phyloP scores from a whole-genome alignment of 1,140 invertebrate species.

The Rhysida immarginata region DNA sequence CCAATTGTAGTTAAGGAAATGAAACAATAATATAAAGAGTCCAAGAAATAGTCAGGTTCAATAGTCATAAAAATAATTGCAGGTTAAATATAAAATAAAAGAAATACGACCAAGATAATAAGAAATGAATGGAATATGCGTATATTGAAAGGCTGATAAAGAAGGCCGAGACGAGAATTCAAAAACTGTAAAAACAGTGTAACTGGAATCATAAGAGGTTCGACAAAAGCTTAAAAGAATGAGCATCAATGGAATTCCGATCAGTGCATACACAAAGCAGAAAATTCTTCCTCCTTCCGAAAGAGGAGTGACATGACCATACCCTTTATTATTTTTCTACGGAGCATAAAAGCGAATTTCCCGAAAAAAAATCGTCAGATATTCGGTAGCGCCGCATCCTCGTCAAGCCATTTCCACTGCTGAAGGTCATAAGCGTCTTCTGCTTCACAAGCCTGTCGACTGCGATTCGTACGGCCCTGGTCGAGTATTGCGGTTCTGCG shows the following conservation, averaged over 20 bases:
- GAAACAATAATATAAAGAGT: slow-evolving; percentile 77
- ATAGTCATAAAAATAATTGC: slow-evolving; percentile 53
- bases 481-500: too few species aligned
- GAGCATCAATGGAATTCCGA: slow-evolving; percentile 67
- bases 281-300: slow-evolving; percentile 68
- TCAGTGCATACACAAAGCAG: slow-evolving; percentile 62
- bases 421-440: too few species aligned
- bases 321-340: too few species aligned
- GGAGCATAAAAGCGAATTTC: too few species aligned
- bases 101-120: slow-evolving; percentile 36
- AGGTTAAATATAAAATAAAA: slow-evolving; percentile 54
- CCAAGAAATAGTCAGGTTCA: slow-evolving; percentile 67
- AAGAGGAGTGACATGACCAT: slow-evolving; percentile 69
- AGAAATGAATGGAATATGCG: slow-evolving; percentile 53
- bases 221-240: slow-evolving; percentile 58
- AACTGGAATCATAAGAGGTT: slow-evolving; percentile 55
- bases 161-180: slow-evolving; percentile 40
- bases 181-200: slow-evolving; percentile 42
- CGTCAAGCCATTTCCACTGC: too few species aligned
- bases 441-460: too few species aligned
- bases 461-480: too few species aligned
- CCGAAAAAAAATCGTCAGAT: too few species aligned
- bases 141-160: slow-evolving; percentile 55
- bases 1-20: slow-evolving; percentile 76
- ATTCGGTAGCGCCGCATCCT: too few species aligned